phyloP scores from a whole-genome alignment of 1,140 invertebrate species.

The Scaptodrosophila lebanonensis region DNA sequence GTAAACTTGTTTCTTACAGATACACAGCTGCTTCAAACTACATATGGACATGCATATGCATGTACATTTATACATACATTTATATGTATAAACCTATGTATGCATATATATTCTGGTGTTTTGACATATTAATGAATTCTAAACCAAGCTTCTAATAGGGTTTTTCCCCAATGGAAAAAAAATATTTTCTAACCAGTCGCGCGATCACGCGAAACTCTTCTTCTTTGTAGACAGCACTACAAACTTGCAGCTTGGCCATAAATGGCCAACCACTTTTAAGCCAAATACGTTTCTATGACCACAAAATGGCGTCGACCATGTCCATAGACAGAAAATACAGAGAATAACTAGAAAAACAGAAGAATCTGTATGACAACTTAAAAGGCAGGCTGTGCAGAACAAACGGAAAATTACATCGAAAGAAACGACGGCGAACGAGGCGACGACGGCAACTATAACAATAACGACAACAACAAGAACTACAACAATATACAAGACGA shows the following conservation, averaged over 20 bases:
- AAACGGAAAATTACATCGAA: conserved; percentile 1
- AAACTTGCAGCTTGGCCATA: conserved; percentile 38
- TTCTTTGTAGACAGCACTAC: background rate
- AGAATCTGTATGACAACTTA: too few species aligned
- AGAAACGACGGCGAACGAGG: background rate
- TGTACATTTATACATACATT: conserved; percentile 4
- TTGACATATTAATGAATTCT: conserved; percentile 56
- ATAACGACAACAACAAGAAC: too few species aligned
- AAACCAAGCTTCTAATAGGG: conserved; percentile 55
- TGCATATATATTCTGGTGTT: conserved; percentile 30
- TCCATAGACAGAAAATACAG: conserved; percentile 2
- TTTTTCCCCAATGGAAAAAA: conserved; percentile 36
- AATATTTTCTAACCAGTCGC: conserved; percentile 10
- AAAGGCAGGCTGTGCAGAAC: too few species aligned
- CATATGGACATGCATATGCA: background rate
- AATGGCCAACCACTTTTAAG: conserved; percentile 33
- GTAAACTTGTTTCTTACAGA: conserved; percentile 7
- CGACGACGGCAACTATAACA: too few species aligned
- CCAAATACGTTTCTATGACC: conserved; percentile 29
- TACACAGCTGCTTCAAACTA: conserved; percentile 12
- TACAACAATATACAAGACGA: too few species aligned
- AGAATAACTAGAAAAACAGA: background rate
- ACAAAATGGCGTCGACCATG: conserved; percentile 21
- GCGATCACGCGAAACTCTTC: too few species aligned
- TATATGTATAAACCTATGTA: conserved; percentile 51